Evolutionary conservation across 2,113 vertebrate genomes (phyloP).

Genomic region (Gadus macrocephalus): DNA sequence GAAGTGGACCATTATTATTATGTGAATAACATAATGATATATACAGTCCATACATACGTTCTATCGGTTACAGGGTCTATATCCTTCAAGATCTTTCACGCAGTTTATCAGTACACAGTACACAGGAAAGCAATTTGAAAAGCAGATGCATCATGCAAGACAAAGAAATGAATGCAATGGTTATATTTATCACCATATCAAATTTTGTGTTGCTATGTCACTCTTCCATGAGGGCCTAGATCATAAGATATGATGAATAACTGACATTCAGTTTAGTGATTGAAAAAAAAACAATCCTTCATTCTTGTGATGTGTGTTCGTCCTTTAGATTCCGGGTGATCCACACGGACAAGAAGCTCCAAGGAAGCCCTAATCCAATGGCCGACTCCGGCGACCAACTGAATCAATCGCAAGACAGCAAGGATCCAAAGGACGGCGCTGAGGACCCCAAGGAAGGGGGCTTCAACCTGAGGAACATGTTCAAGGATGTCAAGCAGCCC

Average conservation of each 20-base stretch:
- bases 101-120: not conserved
- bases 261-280: too few relatives aligned
- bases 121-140: too few relatives aligned
- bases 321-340: constrained; percentile 85
- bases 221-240: not conserved
- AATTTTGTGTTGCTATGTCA: not conserved
- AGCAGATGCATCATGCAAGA: too few relatives aligned
- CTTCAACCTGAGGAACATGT: constrained; percentile 69
- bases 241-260: not conserved
- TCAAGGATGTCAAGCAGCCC: constrained; percentile 49
- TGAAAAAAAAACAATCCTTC: not conserved
- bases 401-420: constrained; percentile 60
- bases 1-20: too few relatives aligned
- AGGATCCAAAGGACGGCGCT: constrained; percentile 34
- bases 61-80: too few relatives aligned
- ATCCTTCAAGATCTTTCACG: not conserved
- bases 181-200: not conserved
- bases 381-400: constrained; percentile 46
- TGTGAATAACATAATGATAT: too few relatives aligned
- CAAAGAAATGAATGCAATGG: not conserved
- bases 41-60: too few relatives aligned
- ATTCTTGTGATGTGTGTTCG: not conserved
- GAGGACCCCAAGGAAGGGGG: constrained; percentile 34
- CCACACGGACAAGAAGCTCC: constrained; percentile 82
- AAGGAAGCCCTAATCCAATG: constrained; percentile 64